Conservation (phyloP, 2,797 vertebrate genomes). For the Chelon labrosus region DNA sequence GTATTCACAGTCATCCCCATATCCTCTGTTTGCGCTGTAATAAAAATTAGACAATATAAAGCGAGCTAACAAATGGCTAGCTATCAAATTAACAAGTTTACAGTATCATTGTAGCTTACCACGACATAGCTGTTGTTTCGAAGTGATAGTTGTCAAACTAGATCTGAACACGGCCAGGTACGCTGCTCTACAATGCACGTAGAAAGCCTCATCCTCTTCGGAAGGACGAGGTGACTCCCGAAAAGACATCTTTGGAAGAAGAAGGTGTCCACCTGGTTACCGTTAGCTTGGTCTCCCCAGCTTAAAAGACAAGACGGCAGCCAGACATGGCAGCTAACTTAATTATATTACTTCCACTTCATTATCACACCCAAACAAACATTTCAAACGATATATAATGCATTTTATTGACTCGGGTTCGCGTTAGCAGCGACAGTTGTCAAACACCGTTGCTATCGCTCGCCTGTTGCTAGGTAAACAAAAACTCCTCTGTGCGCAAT, state of each 20-base stretch:
- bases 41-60: not conserved
- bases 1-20: not conserved
- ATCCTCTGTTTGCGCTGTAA: not conserved
- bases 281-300: conserved; percentile 5
- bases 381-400: rapidly evolving
- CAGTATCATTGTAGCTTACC: conserved; percentile 81
- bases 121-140: conserved; percentile 89
- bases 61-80: not conserved
- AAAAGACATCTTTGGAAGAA: conserved; percentile 62
- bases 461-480: conserved; percentile 81
- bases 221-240: conserved; percentile 65
- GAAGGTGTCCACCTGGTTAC: not conserved
- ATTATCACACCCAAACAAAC: not conserved
- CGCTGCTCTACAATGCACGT: conserved; percentile 89
- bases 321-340: not conserved
- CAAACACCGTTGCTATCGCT: conserved; percentile 25
- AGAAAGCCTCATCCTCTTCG: conserved; percentile 91
- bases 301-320: not conserved
- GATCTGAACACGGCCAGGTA: conserved; percentile 91
- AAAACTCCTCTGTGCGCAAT: conserved; percentile 45
- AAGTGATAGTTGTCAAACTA: conserved; percentile 92
- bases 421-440: too few relatives aligned
- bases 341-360: not conserved
- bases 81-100: not conserved
- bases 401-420: not conserved